Base-by-base conservation (phyloP, 2,113 vertebrate species). In the Coracopsis vasa region DNA sequence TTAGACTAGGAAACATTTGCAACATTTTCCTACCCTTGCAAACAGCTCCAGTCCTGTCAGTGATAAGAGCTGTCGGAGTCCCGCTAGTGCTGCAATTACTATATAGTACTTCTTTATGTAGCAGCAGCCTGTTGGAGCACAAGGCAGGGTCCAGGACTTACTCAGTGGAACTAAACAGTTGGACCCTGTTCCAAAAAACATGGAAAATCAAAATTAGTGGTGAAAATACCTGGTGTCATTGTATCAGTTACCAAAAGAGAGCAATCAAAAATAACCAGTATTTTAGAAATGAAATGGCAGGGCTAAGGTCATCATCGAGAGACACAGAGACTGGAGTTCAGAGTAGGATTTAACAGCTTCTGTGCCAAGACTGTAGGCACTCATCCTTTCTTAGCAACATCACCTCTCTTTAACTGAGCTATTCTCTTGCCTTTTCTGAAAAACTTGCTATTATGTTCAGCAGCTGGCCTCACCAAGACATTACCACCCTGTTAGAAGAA, bases 401-500 rank as follows among this genome's bases (percentile, higher is more conserved):
- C 51, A 44, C 24, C 39, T 72, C 24, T 96, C 94, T 97, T 95
- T 91, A 93, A 79, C 78, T 90, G 90, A 97, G 61, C 72, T 97
- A 78, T 97, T 96, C 17, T 93, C 44, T 0, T 47, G n/a, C 44
- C 69, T 88, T 86, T 75, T 90, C 58, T 80, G 62, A 94, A 90
- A 90, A 53, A 88, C 48, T 91, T 96, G 95, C 60, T 67, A 85
- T 79, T 71, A 71, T 56, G 35, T 82, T 96, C 80, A 88, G 92
- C 56, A 91, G 88, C 78, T 87, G 93, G 84, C 60, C 86, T 56
- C 24, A 0, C 82, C 47, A 61, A 91, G 95, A 91, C 91, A 86
- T 92, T 94, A 93, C 94, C n/a, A 72, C 64, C 78, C 94, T 93
- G 97, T 97, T 95, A 80, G 97, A 97, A 87, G 91, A 88, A 73